phyloP scores from a whole-genome alignment of 2,888 invertebrate genomes.

The Drosophila diplacantha region DNA sequence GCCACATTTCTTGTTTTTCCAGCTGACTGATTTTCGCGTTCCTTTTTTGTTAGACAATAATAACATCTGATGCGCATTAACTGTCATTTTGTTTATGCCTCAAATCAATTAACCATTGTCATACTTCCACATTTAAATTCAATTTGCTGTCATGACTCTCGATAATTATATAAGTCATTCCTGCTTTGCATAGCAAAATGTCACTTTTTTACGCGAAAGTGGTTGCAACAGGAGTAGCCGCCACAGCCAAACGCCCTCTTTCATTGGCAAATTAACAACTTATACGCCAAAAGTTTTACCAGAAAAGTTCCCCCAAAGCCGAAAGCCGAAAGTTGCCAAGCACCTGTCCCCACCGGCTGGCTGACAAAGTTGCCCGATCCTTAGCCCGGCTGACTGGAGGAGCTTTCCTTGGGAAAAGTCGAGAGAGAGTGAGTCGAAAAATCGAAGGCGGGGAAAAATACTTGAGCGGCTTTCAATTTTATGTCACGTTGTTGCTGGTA shows the following conservation, averaged over 20 bases:
- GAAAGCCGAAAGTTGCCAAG: conserved; percentile 52
- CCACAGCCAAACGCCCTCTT: conserved; percentile 65
- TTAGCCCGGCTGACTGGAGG: conserved; percentile 11
- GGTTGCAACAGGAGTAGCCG: conserved; percentile 46
- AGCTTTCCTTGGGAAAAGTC: conserved; percentile 18
- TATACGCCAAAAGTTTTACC: conserved; percentile 64
- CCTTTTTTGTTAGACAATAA: conserved; percentile 11
- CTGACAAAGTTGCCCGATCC: conserved; percentile 57
- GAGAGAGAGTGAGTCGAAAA: conserved; percentile 43
- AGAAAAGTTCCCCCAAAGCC: conserved; percentile 51
- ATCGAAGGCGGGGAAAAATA: conserved; percentile 18
- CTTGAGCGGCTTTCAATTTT: conserved; percentile 67
- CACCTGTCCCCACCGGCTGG: conserved; percentile 56
- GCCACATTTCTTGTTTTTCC: conserved; percentile 4
- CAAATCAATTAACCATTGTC: conserved; percentile 38
- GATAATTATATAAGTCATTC: conserved; percentile 26
- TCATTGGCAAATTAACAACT: conserved; percentile 72
- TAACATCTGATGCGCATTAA: conserved; percentile 21
- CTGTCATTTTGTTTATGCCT: conserved; percentile 14
- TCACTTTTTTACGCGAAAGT: conserved; percentile 14
- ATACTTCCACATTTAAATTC: conserved; percentile 23
- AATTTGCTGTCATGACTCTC: conserved; percentile 10
- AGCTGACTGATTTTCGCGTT: conserved; percentile 9
- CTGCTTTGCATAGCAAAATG: conserved; percentile 20
- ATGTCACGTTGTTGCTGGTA: conserved; percentile 44